Conservation (phyloP, 1,140 invertebrate genomes). For the Pinna nobilis region DNA sequence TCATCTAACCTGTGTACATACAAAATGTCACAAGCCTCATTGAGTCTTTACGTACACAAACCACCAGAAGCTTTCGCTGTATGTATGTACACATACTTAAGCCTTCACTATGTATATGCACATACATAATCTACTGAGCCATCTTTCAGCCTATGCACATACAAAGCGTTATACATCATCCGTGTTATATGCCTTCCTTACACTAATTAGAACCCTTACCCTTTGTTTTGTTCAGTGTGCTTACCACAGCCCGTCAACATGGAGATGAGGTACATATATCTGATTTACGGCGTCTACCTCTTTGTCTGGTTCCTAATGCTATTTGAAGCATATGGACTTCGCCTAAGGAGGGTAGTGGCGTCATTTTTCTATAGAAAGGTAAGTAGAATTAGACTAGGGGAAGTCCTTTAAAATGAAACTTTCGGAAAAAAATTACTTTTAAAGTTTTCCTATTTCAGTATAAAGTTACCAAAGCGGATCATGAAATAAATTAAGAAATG, state of each 20-base stretch:
- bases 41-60: too few relatives aligned
- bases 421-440: background rate
- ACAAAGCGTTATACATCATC: too few relatives aligned
- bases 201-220: background rate
- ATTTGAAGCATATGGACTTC: constrained; percentile 3
- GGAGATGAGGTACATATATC: background rate
- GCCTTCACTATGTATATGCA: too few relatives aligned
- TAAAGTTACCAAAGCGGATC: background rate
- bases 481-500: background rate
- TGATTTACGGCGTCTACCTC: constrained; percentile 1
- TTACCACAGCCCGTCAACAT: background rate
- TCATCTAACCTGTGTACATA: too few relatives aligned
- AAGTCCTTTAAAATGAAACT: too few relatives aligned
- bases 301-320: constrained; percentile 4
- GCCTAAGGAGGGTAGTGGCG: background rate
- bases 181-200: too few relatives aligned
- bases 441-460: background rate
- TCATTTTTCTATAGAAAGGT: constrained; percentile 11
- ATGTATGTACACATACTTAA: too few relatives aligned
- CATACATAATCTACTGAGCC: too few relatives aligned
- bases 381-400: too few relatives aligned
- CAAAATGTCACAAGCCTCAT: too few relatives aligned
- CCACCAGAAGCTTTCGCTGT: too few relatives aligned
- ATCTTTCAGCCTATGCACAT: too few relatives aligned
- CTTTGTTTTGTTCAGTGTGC: background rate